Percentiles rank a stretch among this genome's conserved stretches.
Conservation (phyloP, 2,113 vertebrate species). For the Cepphus grylle region DNA sequence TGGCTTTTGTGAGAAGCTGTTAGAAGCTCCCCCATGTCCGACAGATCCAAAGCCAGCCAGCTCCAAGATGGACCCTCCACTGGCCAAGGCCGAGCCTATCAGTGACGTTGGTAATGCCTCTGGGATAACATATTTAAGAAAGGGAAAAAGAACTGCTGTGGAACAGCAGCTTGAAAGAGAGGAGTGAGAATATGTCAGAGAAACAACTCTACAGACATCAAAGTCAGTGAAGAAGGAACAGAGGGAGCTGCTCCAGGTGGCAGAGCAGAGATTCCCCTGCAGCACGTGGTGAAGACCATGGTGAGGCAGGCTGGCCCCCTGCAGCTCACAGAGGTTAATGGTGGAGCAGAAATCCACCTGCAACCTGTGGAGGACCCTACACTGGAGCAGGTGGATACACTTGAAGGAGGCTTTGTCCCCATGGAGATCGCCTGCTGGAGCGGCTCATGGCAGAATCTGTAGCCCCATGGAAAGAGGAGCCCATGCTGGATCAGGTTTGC, state of each 20-base stretch:
- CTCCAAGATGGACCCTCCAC: accelerated
- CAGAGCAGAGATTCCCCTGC: not conserved
- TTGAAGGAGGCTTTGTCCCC: not conserved
- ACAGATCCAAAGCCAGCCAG: not conserved
- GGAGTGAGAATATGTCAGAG: not conserved
- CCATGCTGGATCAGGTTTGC: not conserved
- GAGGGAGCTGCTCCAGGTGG: not conserved
- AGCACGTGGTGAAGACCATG: not conserved
- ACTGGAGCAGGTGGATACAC: not conserved
- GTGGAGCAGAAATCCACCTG: not conserved
- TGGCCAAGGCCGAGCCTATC: not conserved
- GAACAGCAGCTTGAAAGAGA: not conserved
- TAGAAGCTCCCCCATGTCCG: too few relatives aligned
- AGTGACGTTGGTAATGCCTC: accelerated
- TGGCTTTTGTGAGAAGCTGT: not conserved
- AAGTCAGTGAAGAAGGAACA: not conserved
- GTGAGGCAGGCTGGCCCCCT: not conserved
- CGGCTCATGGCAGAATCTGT: not conserved
- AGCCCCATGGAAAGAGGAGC: not conserved
- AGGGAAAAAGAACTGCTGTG: not conserved
- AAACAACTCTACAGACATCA: not conserved
- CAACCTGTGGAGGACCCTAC: accelerated
- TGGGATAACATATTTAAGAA: not conserved
- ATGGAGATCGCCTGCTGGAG: not conserved
- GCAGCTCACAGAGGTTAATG: not conserved